Evolutionary conservation across 2,888 invertebrate species (phyloP).

Genomic region (Nasonovia ribisnigri): DNA sequence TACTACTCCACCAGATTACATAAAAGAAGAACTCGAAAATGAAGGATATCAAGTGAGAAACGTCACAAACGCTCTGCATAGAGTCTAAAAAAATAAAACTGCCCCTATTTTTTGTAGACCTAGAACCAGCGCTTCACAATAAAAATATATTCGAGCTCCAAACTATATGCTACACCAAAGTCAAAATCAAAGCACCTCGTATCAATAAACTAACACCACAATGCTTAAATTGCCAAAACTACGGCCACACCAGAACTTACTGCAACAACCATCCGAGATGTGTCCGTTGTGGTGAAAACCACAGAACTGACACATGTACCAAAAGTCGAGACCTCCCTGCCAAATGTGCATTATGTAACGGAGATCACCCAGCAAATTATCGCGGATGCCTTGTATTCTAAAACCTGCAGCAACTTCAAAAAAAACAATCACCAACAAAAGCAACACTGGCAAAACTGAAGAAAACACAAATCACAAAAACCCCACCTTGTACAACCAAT

Average conservation of each 20-base stretch:
- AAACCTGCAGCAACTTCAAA: no score
- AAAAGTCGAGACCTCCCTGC: not conserved
- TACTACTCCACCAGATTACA: not conserved
- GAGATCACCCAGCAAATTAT: no score
- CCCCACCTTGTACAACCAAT: no score
- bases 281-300: not conserved
- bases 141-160: conserved; percentile 4
- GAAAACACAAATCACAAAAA: no score
- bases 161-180: conserved; percentile 16
- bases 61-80: no score
- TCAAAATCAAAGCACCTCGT: not conserved
- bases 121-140: conserved; percentile 1
- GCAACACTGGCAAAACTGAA: no score
- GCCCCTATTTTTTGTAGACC: not conserved
- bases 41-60: no score
- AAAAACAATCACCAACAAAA: no score
- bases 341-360: not conserved
- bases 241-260: not conserved
- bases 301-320: not conserved
- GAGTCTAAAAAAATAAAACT: no score
- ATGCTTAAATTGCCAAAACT: no score
- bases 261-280: not conserved
- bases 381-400: no score
- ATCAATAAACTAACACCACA: no score
- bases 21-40: not conserved